Conservation (phyloP, 1,140 invertebrate species). For the Rhysida immarginata region DNA sequence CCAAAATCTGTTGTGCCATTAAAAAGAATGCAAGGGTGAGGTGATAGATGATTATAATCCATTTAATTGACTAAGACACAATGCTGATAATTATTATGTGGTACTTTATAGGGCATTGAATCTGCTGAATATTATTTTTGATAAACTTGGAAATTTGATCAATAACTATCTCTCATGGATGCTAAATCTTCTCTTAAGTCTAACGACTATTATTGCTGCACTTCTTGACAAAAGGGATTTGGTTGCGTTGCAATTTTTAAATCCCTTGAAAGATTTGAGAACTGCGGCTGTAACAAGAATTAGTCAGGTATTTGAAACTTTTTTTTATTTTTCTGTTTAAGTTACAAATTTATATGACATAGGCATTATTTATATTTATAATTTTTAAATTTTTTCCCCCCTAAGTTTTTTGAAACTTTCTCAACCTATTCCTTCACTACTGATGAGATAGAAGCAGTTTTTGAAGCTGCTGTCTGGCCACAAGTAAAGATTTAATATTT, state of each 20-base stretch:
- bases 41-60: not conserved
- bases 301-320: constrained; percentile 21
- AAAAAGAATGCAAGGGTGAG: constrained; percentile 44
- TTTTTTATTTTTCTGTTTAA: constrained; percentile 1
- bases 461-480: constrained; percentile 63
- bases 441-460: constrained; percentile 56
- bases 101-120: constrained; percentile 42
- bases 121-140: constrained; percentile 59
- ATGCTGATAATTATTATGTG: not conserved
- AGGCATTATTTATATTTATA: constrained; percentile 6
- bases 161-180: constrained; percentile 47
- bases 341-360: no score
- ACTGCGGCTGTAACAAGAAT: constrained; percentile 23
- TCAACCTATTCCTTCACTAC: constrained; percentile 53
- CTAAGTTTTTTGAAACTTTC: constrained; percentile 62
- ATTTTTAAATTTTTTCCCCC: constrained; percentile 13
- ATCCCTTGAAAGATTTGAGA: constrained; percentile 47
- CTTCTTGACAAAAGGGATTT: constrained; percentile 35
- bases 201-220: constrained; percentile 42
- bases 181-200: constrained; percentile 51
- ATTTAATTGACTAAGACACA: not conserved
- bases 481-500: constrained; percentile 46
- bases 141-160: constrained; percentile 67
- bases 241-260: constrained; percentile 23
- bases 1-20: constrained; percentile 46